Percentiles rank a stretch among this genome's conserved stretches.
phyloP scores from a whole-genome alignment of 2,113 vertebrate genomes.

The Cyanistes caeruleus region DNA sequence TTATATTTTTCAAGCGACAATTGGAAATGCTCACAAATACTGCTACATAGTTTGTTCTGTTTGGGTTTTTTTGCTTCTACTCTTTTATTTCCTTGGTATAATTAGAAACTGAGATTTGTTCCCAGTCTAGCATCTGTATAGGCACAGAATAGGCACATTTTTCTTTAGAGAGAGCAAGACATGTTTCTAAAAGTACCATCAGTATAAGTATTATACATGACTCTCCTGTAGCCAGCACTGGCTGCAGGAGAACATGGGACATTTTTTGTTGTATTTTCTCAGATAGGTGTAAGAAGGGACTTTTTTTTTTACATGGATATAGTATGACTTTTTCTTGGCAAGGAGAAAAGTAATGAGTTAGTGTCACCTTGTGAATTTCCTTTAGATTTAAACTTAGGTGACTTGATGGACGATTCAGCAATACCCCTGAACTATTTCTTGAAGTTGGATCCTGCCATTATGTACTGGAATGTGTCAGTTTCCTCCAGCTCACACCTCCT shows the following conservation, averaged over 20 bases:
- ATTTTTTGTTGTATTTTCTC: not conserved
- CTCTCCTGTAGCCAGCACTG: not conserved
- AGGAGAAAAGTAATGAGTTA: not conserved
- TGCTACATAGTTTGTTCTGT: not conserved
- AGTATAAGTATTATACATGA: not conserved
- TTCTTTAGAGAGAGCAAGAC: not conserved
- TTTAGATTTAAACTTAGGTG: not conserved
- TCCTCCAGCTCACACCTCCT: not conserved
- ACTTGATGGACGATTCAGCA: rapidly evolving
- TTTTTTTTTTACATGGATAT: not conserved
- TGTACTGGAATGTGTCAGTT: not conserved
- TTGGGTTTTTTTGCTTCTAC: constrained; percentile 6
- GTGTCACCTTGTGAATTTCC: not conserved
- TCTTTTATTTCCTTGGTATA: not conserved
- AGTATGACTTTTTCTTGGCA: not conserved
- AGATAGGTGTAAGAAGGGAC: not conserved
- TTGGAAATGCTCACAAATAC: not conserved
- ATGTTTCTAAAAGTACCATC: not conserved
- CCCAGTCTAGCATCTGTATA: not conserved
- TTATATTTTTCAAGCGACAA: not conserved
- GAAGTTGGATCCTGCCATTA: not conserved
- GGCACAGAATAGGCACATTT: not conserved
- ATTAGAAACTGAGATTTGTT: not conserved
- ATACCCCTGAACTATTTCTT: not conserved
- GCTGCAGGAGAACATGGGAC: not conserved